Conservation (phyloP, 2,113 vertebrate species). For the Myotis yumanensis region DNA sequence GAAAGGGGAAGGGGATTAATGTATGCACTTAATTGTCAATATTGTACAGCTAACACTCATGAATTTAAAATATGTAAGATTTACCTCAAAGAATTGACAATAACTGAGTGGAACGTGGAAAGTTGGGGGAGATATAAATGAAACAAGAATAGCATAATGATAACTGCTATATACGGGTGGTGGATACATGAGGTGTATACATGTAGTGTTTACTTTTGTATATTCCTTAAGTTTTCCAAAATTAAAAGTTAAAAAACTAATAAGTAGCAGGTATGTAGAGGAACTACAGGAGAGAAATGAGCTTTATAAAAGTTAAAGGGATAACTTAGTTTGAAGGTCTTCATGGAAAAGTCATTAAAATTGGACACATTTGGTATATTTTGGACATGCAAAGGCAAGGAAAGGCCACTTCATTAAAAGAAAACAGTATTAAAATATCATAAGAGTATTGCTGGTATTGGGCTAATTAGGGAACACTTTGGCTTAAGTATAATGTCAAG, state of each 20-base stretch:
- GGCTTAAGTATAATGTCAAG: not conserved
- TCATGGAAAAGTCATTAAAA: not conserved
- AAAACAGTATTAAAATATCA: conserved; percentile 31
- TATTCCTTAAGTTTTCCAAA: conserved; percentile 36
- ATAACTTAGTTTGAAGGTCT: not conserved
- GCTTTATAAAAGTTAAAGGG: not conserved
- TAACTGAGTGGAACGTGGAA: not conserved
- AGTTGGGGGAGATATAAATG: not conserved
- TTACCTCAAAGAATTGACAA: conserved; percentile 6
- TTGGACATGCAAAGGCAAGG: not conserved
- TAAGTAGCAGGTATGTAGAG: not conserved
- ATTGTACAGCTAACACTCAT: not conserved
- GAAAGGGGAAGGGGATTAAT: not conserved
- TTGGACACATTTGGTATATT: not conserved
- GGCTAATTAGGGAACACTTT: not conserved
- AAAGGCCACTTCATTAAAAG: not conserved
- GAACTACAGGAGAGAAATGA: not conserved
- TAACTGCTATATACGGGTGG: not conserved
- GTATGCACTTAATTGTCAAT: not conserved
- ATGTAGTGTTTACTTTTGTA: not conserved
- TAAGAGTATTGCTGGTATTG: not conserved
- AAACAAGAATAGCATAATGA: conserved; percentile 20
- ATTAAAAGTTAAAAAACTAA: conserved; percentile 27
- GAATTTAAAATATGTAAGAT: conserved; percentile 11
- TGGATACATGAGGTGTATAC: not conserved